Percentiles rank a stretch among this genome's conserved stretches.
Evolutionary conservation across 2,888 invertebrate genomes (phyloP).

Genomic region (Macrophya alboannulata): DNA sequence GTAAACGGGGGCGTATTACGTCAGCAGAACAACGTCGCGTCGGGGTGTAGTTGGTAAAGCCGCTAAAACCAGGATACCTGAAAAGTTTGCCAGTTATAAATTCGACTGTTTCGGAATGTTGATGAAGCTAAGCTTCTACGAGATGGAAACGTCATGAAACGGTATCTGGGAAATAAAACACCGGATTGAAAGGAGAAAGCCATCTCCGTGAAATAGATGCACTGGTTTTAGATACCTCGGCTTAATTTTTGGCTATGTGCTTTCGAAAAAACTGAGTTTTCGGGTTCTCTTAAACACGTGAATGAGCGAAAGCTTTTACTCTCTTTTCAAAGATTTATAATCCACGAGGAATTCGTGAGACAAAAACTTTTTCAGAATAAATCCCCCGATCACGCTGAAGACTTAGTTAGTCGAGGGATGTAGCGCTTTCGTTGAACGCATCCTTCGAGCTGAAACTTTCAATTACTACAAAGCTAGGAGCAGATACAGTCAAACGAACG

Average conservation of each 20-base stretch:
- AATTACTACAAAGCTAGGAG: constrained; percentile 38
- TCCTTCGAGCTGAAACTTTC: constrained; percentile 33
- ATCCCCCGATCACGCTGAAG: not conserved
- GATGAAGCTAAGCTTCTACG: not conserved
- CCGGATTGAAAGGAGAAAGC: not conserved
- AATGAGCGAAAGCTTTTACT: not conserved
- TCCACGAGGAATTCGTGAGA: not conserved
- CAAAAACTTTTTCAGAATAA: not conserved
- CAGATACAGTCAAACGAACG: constrained; percentile 34
- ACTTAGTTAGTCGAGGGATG: not conserved
- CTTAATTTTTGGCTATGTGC: not conserved
- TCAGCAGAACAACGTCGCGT: constrained; percentile 13
- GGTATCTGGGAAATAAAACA: not conserved
- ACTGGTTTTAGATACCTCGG: not conserved
- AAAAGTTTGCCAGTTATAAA: constrained; percentile 21
- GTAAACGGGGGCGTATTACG: constrained; percentile 11
- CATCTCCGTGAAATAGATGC: not conserved
- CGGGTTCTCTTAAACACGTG: not conserved
- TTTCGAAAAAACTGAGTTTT: not conserved
- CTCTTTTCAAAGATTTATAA: not conserved
- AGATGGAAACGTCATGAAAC: not conserved
- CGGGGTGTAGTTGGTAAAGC: constrained; percentile 18
- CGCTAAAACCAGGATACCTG: constrained; percentile 1
- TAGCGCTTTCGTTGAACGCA: not conserved
- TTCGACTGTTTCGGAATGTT: constrained; percentile 15